Percentiles rank a stretch among this genome's conserved stretches.
These are phyloP conservation scores for Erethizon dorsatum DNA, from an alignment of 2,797 vertebrate genomes.

Conservation along the genomic window DNA sequence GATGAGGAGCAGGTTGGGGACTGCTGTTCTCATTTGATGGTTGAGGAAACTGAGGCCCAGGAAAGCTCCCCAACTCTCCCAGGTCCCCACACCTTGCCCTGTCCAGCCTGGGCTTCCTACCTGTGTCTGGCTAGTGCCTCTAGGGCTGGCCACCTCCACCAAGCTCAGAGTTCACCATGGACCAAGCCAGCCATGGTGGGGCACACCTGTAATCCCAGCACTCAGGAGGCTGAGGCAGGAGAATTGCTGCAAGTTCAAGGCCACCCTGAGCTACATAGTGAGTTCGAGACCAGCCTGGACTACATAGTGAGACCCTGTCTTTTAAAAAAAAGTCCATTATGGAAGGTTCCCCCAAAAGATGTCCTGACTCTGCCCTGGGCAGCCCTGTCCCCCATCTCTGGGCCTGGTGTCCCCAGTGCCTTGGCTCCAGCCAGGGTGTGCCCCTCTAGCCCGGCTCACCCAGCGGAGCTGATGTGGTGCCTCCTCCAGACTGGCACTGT, in stretches of 20 bases:
- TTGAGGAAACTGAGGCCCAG: neutral
- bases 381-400: neutral
- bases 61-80: neutral
- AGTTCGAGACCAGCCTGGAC: neutral
- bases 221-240: neutral
- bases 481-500: conserved; percentile 2
- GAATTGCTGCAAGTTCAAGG: neutral
- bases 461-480: accelerated
- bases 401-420: too few species aligned
- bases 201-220: neutral
- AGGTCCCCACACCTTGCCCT: neutral
- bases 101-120: neutral
- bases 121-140: neutral
- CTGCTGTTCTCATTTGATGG: neutral
- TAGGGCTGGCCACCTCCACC: neutral
- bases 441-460: accelerated
- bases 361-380: too few species aligned
- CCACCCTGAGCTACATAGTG: neutral
- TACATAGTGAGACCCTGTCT: neutral
- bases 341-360: neutral
- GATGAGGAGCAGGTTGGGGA: neutral
- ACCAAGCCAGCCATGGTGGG: neutral
- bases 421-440: neutral
- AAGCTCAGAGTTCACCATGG: neutral
- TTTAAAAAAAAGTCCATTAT: neutral